These are phyloP conservation scores for Ctenopoma kingsleyae DNA, from an alignment of 2,797 vertebrate species.

Conservation along the genomic window DNA sequence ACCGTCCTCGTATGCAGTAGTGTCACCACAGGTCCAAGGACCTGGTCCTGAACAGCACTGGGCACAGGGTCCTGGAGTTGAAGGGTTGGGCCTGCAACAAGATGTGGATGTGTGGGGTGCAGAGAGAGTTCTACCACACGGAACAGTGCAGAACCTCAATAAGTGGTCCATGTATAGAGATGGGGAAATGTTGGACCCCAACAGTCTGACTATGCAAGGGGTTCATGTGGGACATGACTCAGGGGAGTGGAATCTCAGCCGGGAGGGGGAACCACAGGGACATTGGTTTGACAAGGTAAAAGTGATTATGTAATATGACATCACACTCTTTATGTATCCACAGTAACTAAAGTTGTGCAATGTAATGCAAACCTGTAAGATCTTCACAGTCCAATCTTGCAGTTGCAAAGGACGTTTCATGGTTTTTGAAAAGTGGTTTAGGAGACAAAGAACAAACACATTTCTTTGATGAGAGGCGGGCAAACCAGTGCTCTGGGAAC, in stretches of 20 bases:
- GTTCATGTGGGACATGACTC: slow-evolving; percentile 49
- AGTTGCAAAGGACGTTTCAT: not conserved
- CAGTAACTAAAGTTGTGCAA: not conserved
- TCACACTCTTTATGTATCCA: not conserved
- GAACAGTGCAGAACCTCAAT: slow-evolving; percentile 82
- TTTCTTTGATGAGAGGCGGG: not conserved
- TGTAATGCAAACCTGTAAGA: not conserved
- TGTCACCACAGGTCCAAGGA: slow-evolving; percentile 90
- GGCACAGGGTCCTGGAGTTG: slow-evolving; percentile 79
- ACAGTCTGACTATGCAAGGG: slow-evolving; percentile 69
- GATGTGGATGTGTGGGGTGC: slow-evolving; percentile 83
- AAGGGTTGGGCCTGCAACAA: slow-evolving; percentile 67
- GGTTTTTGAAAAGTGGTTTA: slow-evolving; percentile 3
- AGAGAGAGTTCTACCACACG: slow-evolving; percentile 84
- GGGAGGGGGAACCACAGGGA: slow-evolving; percentile 84
- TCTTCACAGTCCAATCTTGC: not conserved
- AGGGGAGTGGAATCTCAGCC: slow-evolving; percentile 85
- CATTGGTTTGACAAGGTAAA: slow-evolving; percentile 91
- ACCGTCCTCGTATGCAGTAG: slow-evolving; percentile 89
- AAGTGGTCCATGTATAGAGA: slow-evolving; percentile 85
- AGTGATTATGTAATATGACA: slow-evolving; percentile 25
- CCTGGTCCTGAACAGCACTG: slow-evolving; percentile 85
- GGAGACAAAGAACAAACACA: not conserved
- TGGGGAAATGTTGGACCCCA: slow-evolving; percentile 78
- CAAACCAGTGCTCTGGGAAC: not conserved